Base-by-base conservation (phyloP, 2,888 invertebrate genomes). In the Eupithecia inturbata region DNA sequence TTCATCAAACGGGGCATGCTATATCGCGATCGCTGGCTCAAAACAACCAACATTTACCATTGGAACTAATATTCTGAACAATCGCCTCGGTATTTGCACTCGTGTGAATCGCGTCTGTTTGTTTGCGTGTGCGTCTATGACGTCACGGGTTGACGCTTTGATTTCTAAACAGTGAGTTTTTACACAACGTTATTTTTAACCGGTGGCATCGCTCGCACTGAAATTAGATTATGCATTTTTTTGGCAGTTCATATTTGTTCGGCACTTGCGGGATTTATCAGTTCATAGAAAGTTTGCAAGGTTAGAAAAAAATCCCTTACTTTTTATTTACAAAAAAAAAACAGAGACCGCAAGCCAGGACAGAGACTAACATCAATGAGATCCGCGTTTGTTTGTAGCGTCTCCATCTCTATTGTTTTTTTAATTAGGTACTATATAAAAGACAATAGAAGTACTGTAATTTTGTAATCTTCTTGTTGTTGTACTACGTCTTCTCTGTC, bases 1-100 rank as follows among this genome's bases (percentile, higher is more conserved):
- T 90, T 87, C 86, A 90, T 91, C 90, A 91, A 85, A 87, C 81
- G 81, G 57, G 82, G 81, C 86, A 85, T 86, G 87, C 87, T 86
- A 89, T 91, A 91, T 89, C 88, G 84, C 86, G 87, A 87, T 88
- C 82, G 83, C 70, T 78, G 80, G 80, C 77, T 81, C 72, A 75
- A 78, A 79, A 81, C 82, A 83, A 82, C 87, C 82, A 86, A 86
- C 89, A 89, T 88, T 88, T 90, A 88, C 89, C 86, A 87, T 86
- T 85, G 81, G 83, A 87, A 87, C 88, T 88, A 91, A 91, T 91
- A 90, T 88, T 76, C 88, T 85, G 89, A 87, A 89, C 90, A 89
- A 89, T 87, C 87, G 85, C 72, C 68, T 76, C 81, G 82, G 70
- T 86, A 82, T 89, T 88, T 88, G 86, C 83, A 80, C 82, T 77